phyloP scores from a whole-genome alignment of 2,797 vertebrate species.

The Astyanax mexicanus region DNA sequence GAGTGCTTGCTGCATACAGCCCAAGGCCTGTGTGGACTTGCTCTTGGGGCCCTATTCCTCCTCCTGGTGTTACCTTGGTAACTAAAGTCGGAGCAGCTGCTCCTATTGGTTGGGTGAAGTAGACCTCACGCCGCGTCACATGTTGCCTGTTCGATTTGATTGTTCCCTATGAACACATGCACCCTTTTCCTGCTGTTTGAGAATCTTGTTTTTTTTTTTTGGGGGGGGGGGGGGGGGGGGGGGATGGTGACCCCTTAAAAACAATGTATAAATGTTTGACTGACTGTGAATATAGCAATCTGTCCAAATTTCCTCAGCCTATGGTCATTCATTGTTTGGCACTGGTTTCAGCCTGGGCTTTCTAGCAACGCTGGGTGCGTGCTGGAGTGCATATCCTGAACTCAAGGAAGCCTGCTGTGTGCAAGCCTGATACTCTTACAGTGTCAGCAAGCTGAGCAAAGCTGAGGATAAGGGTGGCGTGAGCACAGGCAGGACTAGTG shows the following conservation, averaged over 20 bases:
- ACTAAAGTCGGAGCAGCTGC: conserved; percentile 56
- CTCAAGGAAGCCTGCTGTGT: conserved; percentile 1
- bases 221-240: too few relatives aligned
- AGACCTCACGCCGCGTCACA: conserved; percentile 36
- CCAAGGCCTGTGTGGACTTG: conserved; percentile 76
- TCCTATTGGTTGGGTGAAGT: conserved; percentile 49
- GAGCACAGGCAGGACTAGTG: neutral
- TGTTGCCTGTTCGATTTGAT: conserved; percentile 29
- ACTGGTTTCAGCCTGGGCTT: conserved; percentile 8
- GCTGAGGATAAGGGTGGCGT: neutral
- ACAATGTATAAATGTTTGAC: neutral
- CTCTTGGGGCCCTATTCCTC: conserved; percentile 70
- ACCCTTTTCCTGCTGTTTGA: neutral
- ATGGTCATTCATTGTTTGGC: neutral
- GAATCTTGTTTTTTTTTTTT: neutral
- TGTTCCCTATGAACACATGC: conserved; percentile 13
- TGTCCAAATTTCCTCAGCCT: neutral
- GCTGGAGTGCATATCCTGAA: neutral
- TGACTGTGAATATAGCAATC: neutral
- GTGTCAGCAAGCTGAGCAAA: conserved; percentile 7
- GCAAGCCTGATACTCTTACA: neutral
- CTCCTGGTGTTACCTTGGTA: conserved; percentile 74
- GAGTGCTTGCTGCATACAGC: conserved; percentile 68
- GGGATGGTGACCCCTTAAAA: neutral
- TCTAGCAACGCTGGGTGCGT: conserved; percentile 8